phyloP scores from a whole-genome alignment of 2,797 vertebrate genomes.

The Chaenodraco wilsoni region DNA sequence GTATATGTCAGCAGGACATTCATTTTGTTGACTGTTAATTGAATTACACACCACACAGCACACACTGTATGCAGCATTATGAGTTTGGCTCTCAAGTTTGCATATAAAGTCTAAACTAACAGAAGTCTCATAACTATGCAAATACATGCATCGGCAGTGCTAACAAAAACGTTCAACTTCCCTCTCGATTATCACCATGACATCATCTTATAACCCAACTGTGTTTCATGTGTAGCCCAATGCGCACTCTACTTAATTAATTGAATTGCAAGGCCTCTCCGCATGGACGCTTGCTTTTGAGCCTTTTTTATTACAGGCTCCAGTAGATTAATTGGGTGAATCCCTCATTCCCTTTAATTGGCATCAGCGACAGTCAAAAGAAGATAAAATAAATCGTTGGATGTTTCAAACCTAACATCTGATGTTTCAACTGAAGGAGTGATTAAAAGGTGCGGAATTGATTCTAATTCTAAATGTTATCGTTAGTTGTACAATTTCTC shows the following conservation, averaged over 20 bases:
- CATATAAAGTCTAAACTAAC: slow-evolving; percentile 43
- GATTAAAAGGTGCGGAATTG: slow-evolving; percentile 63
- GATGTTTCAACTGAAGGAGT: slow-evolving; percentile 59
- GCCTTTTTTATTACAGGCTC: slow-evolving; percentile 71
- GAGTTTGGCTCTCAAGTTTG: slow-evolving; percentile 23
- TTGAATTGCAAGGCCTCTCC: slow-evolving; percentile 61
- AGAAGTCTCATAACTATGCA: slow-evolving; percentile 15
- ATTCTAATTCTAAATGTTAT: slow-evolving; percentile 32
- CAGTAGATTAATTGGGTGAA: slow-evolving; percentile 78
- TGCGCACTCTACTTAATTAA: slow-evolving; percentile 76
- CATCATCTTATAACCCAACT: slow-evolving; percentile 38
- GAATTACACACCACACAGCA: not conserved
- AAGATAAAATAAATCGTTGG: slow-evolving; percentile 68
- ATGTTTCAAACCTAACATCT: slow-evolving; percentile 63
- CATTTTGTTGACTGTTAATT: slow-evolving; percentile 31
- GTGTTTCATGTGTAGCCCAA: slow-evolving; percentile 45
- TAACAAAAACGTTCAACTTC: slow-evolving; percentile 43
- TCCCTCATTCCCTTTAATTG: slow-evolving; percentile 68
- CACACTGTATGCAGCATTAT: slow-evolving; percentile 20
- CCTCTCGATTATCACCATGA: slow-evolving; percentile 36
- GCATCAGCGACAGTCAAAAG: slow-evolving; percentile 65
- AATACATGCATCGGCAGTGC: slow-evolving; percentile 10
- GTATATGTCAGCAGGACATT: slow-evolving; percentile 29
- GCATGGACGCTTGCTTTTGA: slow-evolving; percentile 63
- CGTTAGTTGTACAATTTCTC: slow-evolving; percentile 30